Conservation (phyloP, 2,888 invertebrate species). For the Strigamia maritima region DNA sequence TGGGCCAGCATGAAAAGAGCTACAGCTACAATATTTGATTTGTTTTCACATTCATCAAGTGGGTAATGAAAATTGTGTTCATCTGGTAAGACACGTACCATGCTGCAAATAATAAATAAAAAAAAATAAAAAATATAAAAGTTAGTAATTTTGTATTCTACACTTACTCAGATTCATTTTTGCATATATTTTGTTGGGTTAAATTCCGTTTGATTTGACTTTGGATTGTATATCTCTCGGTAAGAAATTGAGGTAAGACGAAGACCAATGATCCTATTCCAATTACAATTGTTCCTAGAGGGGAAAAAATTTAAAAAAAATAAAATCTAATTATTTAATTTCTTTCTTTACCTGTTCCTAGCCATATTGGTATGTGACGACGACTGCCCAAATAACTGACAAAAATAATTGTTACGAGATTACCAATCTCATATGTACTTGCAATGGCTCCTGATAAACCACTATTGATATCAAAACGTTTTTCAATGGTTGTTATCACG, state of each 20-base stretch:
- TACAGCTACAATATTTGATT: conserved; percentile 63
- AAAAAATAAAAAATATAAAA: too few species aligned
- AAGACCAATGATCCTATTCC: conserved; percentile 88
- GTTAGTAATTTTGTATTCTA: too few species aligned
- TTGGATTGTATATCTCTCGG: conserved; percentile 53
- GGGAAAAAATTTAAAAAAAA: neutral
- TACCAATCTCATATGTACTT: conserved; percentile 92
- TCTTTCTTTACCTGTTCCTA: conserved; percentile 70
- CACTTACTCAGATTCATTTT: conserved; percentile 46
- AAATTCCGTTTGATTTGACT: conserved; percentile 41
- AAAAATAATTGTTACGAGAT: conserved; percentile 91
- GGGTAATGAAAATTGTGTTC: too few species aligned
- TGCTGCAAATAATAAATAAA: too few species aligned
- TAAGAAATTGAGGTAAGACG: conserved; percentile 83
- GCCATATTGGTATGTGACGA: conserved; percentile 90
- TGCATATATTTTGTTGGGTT: conserved; percentile 70
- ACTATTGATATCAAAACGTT: conserved; percentile 85
- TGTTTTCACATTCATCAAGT: too few species aligned
- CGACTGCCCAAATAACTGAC: conserved; percentile 91
- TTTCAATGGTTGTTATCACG: conserved; percentile 95
- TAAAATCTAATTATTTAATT: neutral
- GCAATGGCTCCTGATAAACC: conserved; percentile 88
- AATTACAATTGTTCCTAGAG: conserved; percentile 79
- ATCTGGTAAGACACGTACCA: too few species aligned
- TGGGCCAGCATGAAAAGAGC: conserved; percentile 87